Conservation (phyloP, 1,140 invertebrate genomes). For the Lepidostoma basale region DNA sequence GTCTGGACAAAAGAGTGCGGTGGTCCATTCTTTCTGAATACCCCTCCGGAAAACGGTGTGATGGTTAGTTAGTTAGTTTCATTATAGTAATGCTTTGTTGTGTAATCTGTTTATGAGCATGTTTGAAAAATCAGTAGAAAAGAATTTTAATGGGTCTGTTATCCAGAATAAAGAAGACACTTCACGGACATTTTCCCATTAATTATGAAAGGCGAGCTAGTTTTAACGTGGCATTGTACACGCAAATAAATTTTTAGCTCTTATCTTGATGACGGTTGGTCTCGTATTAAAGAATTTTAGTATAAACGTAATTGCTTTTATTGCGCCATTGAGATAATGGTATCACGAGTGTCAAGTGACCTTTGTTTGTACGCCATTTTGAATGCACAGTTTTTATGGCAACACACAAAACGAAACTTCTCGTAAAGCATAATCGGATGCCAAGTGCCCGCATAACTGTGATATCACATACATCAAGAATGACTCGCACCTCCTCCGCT, state of each 20-base stretch:
- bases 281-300: conserved; percentile 25
- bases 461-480: neutral
- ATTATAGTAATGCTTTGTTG: neutral
- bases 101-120: neutral
- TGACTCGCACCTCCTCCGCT: no score
- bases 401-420: neutral
- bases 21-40: no score
- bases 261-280: conserved; percentile 15
- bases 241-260: conserved; percentile 18
- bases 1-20: no score
- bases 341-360: conserved; percentile 5
- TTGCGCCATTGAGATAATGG: conserved; percentile 6
- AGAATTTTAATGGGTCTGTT: neutral
- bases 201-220: neutral
- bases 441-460: neutral
- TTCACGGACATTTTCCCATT: neutral
- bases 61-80: no score
- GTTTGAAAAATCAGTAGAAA: neutral
- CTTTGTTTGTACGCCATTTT: neutral
- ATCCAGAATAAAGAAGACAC: neutral
- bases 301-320: conserved; percentile 18
- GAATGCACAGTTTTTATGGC: neutral
- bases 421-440: neutral
- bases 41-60: no score
- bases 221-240: conserved; percentile 8